Evolutionary conservation across 2,888 invertebrate species (phyloP).

Genomic region (Phymatocera aterrima): DNA sequence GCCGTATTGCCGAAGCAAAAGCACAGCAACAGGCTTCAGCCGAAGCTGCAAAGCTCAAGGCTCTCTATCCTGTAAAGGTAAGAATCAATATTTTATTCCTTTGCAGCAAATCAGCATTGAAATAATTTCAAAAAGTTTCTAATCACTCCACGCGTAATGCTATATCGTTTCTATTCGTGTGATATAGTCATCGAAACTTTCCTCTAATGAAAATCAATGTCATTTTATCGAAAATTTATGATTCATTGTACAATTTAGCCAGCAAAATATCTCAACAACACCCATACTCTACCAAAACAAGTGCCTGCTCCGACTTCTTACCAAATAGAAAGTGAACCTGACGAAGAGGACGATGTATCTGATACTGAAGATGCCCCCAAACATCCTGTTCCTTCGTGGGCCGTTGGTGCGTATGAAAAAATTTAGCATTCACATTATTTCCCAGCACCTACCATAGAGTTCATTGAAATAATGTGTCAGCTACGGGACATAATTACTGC

Average conservation of each 20-base stretch:
- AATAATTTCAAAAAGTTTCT: not conserved
- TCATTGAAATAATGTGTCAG: no score
- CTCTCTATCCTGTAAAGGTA: slow-evolving; percentile 55
- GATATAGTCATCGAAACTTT: not conserved
- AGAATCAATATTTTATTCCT: not conserved
- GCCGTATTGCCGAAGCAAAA: slow-evolving; percentile 60
- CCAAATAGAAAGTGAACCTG: slow-evolving; percentile 70
- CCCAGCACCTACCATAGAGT: no score
- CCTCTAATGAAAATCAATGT: not conserved
- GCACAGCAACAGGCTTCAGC: slow-evolving; percentile 71
- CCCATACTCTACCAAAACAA: slow-evolving; percentile 31
- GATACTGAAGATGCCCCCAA: slow-evolving; percentile 69
- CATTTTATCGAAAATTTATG: not conserved
- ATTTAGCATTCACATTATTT: no score
- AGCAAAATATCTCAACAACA: slow-evolving; percentile 24
- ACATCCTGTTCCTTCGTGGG: slow-evolving; percentile 69
- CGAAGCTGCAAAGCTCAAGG: slow-evolving; percentile 60
- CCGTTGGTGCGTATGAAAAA: slow-evolving; percentile 58
- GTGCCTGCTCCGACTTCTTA: slow-evolving; percentile 60
- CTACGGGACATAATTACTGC: no score
- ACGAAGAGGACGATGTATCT: slow-evolving; percentile 69
- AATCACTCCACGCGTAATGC: not conserved
- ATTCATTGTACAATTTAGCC: not conserved
- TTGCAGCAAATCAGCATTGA: not conserved
- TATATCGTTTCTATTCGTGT: not conserved